phyloP scores from a whole-genome alignment of 2,113 vertebrate species.

The Sander lucioperca region DNA sequence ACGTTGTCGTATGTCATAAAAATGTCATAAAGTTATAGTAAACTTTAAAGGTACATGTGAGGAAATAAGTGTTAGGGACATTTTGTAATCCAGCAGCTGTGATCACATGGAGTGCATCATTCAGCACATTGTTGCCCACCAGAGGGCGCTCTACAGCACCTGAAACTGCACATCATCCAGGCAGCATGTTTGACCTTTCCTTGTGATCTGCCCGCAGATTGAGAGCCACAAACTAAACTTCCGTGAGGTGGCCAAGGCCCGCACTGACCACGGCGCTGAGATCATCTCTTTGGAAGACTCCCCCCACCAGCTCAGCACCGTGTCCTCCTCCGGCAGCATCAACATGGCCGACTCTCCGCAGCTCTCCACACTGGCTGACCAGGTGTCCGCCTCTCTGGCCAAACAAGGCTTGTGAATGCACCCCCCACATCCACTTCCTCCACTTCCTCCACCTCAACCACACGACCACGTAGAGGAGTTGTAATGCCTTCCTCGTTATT shows the following conservation, averaged over 20 bases:
- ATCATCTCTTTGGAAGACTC: slow-evolving; percentile 95
- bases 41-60: neutral
- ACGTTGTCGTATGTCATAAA: no score
- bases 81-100: neutral
- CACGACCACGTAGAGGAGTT: slow-evolving; percentile 77
- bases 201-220: slow-evolving; percentile 81
- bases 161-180: neutral
- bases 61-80: neutral
- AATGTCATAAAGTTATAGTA: neutral
- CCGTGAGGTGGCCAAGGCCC: slow-evolving; percentile 96
- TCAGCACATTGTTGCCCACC: slow-evolving; percentile 6
- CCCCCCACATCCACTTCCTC: neutral
- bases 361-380: slow-evolving; percentile 96
- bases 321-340: slow-evolving; percentile 97
- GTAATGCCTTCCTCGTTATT: slow-evolving; percentile 81
- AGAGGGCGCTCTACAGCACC: slow-evolving; percentile 36
- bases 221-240: slow-evolving; percentile 97
- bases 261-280: slow-evolving; percentile 98
- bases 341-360: slow-evolving; percentile 96
- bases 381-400: slow-evolving; percentile 97
- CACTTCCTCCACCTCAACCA: slow-evolving; percentile 49
- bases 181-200: neutral
- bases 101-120: no score
- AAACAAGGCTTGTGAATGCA: slow-evolving; percentile 97
- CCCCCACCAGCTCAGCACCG: slow-evolving; percentile 94